Percentiles rank a stretch among this genome's conserved stretches.
Conservation (phyloP, 2,797 vertebrate genomes). For the Smutsia temminckii region DNA sequence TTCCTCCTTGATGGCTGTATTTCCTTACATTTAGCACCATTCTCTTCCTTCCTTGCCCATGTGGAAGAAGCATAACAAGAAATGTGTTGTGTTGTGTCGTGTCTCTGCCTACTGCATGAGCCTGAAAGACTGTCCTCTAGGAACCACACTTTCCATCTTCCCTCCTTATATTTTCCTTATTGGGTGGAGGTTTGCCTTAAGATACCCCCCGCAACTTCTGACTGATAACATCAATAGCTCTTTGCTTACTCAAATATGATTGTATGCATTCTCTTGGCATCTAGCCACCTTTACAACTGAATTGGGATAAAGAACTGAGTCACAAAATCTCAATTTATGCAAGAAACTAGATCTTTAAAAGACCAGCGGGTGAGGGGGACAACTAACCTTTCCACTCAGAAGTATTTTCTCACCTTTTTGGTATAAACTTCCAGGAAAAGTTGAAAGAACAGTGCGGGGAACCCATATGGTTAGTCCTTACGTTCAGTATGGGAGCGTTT, state of each 20-base stretch:
- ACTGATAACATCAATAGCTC: not conserved
- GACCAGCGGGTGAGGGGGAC: not conserved
- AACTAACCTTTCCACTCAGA: not conserved
- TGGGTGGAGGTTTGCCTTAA: not conserved
- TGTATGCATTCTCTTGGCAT: accelerated
- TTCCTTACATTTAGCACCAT: not conserved
- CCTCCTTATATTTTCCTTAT: not conserved
- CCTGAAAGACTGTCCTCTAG: not conserved
- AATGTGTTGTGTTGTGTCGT: not conserved
- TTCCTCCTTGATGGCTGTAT: not conserved
- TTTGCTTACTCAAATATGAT: not conserved
- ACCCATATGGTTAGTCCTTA: accelerated
- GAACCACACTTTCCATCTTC: not conserved
- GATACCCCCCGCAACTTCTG: not conserved
- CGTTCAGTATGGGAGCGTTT: not conserved
- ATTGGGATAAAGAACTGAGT: not conserved
- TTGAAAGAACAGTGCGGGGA: not conserved
- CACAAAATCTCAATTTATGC: not conserved
- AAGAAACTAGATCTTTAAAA: not conserved
- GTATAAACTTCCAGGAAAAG: not conserved
- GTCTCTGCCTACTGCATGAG: accelerated
- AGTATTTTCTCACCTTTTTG: not conserved
- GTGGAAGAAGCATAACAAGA: not conserved
- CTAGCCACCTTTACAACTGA: not conserved
- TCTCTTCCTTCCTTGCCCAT: not conserved